Conservation (phyloP, 2,888 invertebrate genomes). For the Brenthis daphne region DNA sequence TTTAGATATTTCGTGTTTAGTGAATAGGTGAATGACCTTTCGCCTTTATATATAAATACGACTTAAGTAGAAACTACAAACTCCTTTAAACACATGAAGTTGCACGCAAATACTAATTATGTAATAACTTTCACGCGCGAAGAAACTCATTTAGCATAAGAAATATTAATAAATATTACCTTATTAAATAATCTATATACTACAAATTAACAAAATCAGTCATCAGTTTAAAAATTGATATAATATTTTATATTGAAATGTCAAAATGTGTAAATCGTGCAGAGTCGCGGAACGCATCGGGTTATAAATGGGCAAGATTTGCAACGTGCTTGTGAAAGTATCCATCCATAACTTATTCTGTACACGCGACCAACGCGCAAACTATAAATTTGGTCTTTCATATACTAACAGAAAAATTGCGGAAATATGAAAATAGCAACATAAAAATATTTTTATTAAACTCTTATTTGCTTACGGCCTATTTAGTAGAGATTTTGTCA, state of each 20-base stretch:
- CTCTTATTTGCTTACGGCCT: not conserved
- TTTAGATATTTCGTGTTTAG: too few species aligned
- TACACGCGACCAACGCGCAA: conserved; percentile 56
- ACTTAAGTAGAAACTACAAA: conserved; percentile 10
- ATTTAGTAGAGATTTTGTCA: not conserved
- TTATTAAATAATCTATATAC: too few species aligned
- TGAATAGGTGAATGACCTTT: not conserved
- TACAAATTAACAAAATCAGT: not conserved
- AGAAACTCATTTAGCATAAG: too few species aligned
- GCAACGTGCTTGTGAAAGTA: conserved; percentile 71
- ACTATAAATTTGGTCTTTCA: conserved; percentile 57
- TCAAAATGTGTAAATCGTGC: conserved; percentile 26
- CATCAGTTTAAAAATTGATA: not conserved
- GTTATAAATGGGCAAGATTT: conserved; percentile 51
- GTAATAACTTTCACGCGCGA: not conserved
- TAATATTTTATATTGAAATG: conserved; percentile 10
- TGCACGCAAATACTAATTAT: not conserved
- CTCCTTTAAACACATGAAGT: conserved; percentile 1
- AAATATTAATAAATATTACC: too few species aligned
- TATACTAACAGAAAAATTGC: conserved; percentile 25
- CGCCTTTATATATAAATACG: conserved; percentile 9
- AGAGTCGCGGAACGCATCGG: conserved; percentile 30
- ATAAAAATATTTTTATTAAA: conserved; percentile 11
- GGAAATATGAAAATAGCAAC: conserved; percentile 15
- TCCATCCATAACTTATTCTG: conserved; percentile 65